Evolutionary conservation across 2,888 invertebrate genomes (phyloP), one percentile per base, ranked within the genome.

Genomic region (Leucophora obtusa): DNA sequence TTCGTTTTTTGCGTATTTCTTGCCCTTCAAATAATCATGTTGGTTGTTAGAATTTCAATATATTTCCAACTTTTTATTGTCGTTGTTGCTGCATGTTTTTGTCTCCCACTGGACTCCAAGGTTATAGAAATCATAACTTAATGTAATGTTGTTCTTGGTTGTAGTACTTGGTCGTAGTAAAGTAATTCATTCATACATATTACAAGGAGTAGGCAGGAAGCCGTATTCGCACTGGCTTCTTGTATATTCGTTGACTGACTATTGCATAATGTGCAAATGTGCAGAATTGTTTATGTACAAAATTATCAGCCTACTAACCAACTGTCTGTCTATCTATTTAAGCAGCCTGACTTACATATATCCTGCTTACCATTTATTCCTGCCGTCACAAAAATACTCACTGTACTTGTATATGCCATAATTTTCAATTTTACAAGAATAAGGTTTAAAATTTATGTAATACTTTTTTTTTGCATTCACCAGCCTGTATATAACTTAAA

Each of bases 101-200:
- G 35, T 38, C 43, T 75, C 83, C 62, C 58, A 50, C 54, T 71
- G 79, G 79, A 77, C 79, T 38, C 73, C 79, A 83, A 83, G 83
- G 74, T 84, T 86, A 85, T 79, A 86, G 15, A 54, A 53, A 53
- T 66, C 35, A 66, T 18, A 66, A 66, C 18, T 60, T 60, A 47
- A 24, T 43, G 28, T 7, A 28, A 47, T 47, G 21, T 38, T 18
- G 15, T 47, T 54, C 21, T 60, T 38, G 11, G 11, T 43, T 28
- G 15, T 6, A 10, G 24, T 14, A 10, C n/a, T n/a, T n/a, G n/a
- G 14, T 33, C n/a, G 4, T 38, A 50, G 21, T 15, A 66, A 33
- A 51, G 3, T 47, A 66, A 53, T 47, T 35, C 59, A 18, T 68
- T 24, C 58, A 43, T 51, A 53, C 47, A 56, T 7, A 47, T 47